Evolutionary conservation across 2,888 invertebrate genomes (phyloP), one percentile per base, ranked within the genome.

Genomic region (Nebria brevicollis): DNA sequence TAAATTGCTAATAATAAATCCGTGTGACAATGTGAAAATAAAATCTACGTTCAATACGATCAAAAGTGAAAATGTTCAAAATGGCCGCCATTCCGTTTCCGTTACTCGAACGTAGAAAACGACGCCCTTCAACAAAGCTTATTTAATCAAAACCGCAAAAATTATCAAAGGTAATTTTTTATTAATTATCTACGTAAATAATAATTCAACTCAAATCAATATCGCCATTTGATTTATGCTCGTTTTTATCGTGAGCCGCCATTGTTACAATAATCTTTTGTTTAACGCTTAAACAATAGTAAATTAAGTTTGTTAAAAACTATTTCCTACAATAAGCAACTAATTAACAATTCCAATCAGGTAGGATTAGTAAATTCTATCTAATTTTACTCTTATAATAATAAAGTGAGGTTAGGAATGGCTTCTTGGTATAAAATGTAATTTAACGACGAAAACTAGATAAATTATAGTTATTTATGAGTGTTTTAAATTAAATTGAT

Each of bases 1-100:
- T 26, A 64, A 20, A 64, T 64, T 75, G 75, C 68, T 75, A 70
- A 75, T 66, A 70, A n/a, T 74, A 70, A 54, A 54, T 54, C 54
- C 11, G 54, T 13, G 54, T 54, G 34, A 26, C 42, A 64, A 64
- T 75, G 81, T 82, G 70, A 75, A 75, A 80, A 77, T 82, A 77
- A 54, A 82, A 82, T 82, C 81, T 66, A 77, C 85, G 87, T 85
- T 88, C 87, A 86, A 88, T 87, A 88, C 86, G 84, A 88, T 89
- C 88, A 89, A 89, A 89, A 89, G 89, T 89, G 89, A 89, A 89
- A 89, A 89, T 88, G 54, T 86, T 76, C 89, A 89, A 89, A 86
- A 89, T 89, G 89, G 89, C 89, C 84, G 85, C 86, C 85, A 83
- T 83, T 84, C 85, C 84, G 86, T 86, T 88, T 87, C 88, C 87